Percentiles rank a stretch among this genome's conserved stretches.
phyloP scores from a whole-genome alignment of 2,797 vertebrate species.

The Typhlichthys subterraneus region DNA sequence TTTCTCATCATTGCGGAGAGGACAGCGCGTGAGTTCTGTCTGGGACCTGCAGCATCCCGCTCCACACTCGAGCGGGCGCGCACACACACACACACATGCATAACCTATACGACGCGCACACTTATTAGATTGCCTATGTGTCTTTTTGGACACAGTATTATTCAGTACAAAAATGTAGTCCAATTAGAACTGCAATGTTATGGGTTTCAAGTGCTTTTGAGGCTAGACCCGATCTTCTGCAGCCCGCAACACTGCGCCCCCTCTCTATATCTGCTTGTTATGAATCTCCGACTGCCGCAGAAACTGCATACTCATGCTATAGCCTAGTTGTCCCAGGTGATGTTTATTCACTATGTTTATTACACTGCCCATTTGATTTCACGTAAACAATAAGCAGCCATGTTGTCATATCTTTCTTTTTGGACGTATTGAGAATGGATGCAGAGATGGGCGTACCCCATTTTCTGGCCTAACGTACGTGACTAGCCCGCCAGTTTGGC shows the following conservation, averaged over 20 bases:
- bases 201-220: constrained; percentile 31
- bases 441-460: constrained; percentile 60
- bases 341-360: neutral
- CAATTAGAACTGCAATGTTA: neutral
- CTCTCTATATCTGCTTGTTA: constrained; percentile 35
- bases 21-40: constrained; percentile 76
- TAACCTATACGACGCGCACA: neutral
- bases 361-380: neutral
- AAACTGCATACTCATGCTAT: constrained; percentile 64
- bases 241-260: constrained; percentile 30
- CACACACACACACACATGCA: neutral
- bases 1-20: constrained; percentile 77
- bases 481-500: constrained; percentile 45
- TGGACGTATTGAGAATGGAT: constrained; percentile 41
- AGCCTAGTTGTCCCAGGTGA: constrained; percentile 3
- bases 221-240: constrained; percentile 31
- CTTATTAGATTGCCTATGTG: neutral
- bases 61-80: constrained; percentile 14
- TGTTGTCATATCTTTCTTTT: constrained; percentile 61
- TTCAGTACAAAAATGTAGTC: neutral
- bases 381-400: constrained; percentile 25
- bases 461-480: constrained; percentile 49
- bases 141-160: neutral
- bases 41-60: constrained; percentile 43
- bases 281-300: constrained; percentile 28